phyloP scores from a whole-genome alignment of 2,797 vertebrate species.

The Siniperca undulata region DNA sequence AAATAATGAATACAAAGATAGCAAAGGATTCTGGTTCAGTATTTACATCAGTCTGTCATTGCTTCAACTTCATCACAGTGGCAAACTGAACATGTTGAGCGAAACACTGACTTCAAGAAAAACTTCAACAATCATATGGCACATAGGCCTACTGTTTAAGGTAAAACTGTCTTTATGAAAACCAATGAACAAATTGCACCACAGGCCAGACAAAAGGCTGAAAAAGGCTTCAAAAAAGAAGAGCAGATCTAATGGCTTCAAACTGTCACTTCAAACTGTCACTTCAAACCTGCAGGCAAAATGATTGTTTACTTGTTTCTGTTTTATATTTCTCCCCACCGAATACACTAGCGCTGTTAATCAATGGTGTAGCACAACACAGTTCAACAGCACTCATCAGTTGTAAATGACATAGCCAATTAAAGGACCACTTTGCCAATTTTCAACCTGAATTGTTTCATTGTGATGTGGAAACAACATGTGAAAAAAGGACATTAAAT shows the following conservation, averaged over 20 bases:
- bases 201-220: not conserved
- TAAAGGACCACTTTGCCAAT: constrained; percentile 25
- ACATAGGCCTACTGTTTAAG: not conserved
- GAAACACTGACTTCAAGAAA: not conserved
- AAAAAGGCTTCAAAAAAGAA: not conserved
- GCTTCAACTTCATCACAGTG: not conserved
- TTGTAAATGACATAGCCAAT: constrained; percentile 30
- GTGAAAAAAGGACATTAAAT: not conserved
- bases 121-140: not conserved
- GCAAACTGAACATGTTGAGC: not conserved
- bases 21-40: not conserved
- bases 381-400: constrained; percentile 23
- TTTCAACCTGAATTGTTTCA: not conserved
- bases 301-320: constrained; percentile 12
- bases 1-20: not conserved
- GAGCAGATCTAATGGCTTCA: not conserved
- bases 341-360: not conserved
- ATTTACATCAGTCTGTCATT: not conserved
- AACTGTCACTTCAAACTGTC: constrained; percentile 9
- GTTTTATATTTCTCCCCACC: not conserved
- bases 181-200: not conserved
- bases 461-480: constrained; percentile 4
- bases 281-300: constrained; percentile 6
- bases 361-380: constrained; percentile 7
- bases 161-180: constrained; percentile 1